A percentile compares a stretch with the other conserved stretches of the same genome.
Evolutionary conservation across 2,113 vertebrate genomes (phyloP).

Genomic region (Stercorarius parasiticus): DNA sequence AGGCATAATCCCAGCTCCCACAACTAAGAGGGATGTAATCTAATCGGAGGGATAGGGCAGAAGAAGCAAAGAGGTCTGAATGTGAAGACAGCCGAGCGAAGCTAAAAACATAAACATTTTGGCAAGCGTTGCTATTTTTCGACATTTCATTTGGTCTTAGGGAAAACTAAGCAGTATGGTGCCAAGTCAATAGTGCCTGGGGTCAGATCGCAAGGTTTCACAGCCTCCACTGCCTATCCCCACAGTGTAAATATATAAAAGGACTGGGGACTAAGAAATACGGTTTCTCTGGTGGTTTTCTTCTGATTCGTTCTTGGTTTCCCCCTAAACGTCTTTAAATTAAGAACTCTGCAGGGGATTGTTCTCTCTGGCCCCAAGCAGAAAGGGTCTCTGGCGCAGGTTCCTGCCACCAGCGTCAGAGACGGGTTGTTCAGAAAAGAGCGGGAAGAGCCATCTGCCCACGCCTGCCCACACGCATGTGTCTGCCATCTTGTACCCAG

Average conservation of each 20-base stretch:
- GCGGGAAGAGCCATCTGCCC: not conserved
- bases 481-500: not conserved
- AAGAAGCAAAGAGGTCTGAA: not conserved
- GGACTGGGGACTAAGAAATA: not conserved
- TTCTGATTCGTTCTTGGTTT: not conserved
- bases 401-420: not conserved
- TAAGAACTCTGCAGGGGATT: not conserved
- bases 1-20: not conserved
- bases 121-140: conserved; percentile 31
- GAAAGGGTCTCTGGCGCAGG: not conserved
- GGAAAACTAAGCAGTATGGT: conserved; percentile 23
- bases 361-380: not conserved
- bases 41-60: not conserved
- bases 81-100: not conserved
- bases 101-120: conserved; percentile 24
- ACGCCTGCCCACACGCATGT: accelerated
- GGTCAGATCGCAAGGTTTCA: conserved; percentile 18
- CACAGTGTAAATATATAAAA: not conserved
- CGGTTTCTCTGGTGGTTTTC: not conserved
- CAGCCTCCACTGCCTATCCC: not conserved
- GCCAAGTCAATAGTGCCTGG: conserved; percentile 52
- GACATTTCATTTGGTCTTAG: conserved; percentile 50
- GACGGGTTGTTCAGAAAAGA: not conserved
- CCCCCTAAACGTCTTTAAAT: not conserved
- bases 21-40: conserved; percentile 1